Percentiles rank a stretch among this genome's conserved stretches.
Evolutionary conservation across 2,888 invertebrate species (phyloP).

Genomic region (Ectemnius lituratus): DNA sequence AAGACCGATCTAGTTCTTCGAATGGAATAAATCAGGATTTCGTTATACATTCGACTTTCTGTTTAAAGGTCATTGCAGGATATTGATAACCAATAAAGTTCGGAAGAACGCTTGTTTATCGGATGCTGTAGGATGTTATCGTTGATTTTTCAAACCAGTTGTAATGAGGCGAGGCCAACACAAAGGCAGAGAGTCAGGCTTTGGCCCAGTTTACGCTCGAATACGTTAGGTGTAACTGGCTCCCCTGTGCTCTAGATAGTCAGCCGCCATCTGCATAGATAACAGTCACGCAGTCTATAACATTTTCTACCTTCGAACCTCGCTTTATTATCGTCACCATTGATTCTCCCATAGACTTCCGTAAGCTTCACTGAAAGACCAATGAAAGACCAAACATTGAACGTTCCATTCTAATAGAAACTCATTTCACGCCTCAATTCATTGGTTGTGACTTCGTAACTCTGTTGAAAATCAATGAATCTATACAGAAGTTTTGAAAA

Average conservation of each 20-base stretch:
- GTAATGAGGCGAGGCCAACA: slow-evolving; percentile 35
- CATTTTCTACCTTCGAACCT: slow-evolving; percentile 5
- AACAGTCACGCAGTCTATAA: slow-evolving; percentile 9
- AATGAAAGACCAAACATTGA: too few species aligned
- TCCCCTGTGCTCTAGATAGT: slow-evolving; percentile 30
- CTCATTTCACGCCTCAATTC: too few species aligned
- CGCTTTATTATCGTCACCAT: slow-evolving; percentile 24
- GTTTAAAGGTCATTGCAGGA: too few species aligned
- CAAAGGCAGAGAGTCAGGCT: slow-evolving; percentile 33
- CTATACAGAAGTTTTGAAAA: too few species aligned
- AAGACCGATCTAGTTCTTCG: too few species aligned
- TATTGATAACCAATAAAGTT: too few species aligned
- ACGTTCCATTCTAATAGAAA: too few species aligned
- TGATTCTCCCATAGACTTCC: slow-evolving; percentile 16
- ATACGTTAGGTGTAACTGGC: slow-evolving; percentile 14
- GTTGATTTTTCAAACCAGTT: slow-evolving; percentile 36
- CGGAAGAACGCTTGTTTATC: too few species aligned
- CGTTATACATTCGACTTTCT: too few species aligned
- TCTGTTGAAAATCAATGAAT: too few species aligned
- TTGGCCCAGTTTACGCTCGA: slow-evolving; percentile 45
- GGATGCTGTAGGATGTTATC: slow-evolving; percentile 38
- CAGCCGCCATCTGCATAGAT: slow-evolving; percentile 18
- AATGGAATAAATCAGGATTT: too few species aligned
- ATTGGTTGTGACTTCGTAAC: too few species aligned
- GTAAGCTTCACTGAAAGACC: not conserved